Base-by-base conservation (phyloP, 2,113 vertebrate species). In the Cinclus cinclus region DNA sequence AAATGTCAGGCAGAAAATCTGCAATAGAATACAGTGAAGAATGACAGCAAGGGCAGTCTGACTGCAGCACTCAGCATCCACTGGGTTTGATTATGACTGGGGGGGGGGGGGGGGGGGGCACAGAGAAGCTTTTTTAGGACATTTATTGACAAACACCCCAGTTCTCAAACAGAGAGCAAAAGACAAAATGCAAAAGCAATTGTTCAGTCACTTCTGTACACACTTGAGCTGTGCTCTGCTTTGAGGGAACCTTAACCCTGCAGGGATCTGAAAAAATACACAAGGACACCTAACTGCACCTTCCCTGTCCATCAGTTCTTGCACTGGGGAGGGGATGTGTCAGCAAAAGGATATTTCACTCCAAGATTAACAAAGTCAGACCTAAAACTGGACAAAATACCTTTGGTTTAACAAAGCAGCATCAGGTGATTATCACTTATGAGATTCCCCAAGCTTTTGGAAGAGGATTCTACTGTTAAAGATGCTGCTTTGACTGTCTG, bases 251-350 rank as follows among this genome's bases (percentile, higher is more conserved):
- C 10, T 35, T 15, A 50, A 59, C 47, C 41, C 76, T 55, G 68
- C 25, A 39, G 3, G 19, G 19, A 37, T 3, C 30, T 58, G 44
- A 44, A 59, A 53, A 73, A 56, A 44, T 3, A 42, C 46, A 50
- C 46, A 19, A 44, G 30, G 53, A 71, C 80, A 65, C 0, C 0
- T 2, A 25, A 42, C 35, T 69, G 56, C 42, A 47, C 47, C 49
- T 83, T 12, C 56, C 56, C 52, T 65, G 65, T 1, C 33, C 39
- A 53, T 30, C 56, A 62, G 30, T 8, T 47, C 64, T 60, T 60
- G 68, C 22, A 37, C 39, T n/a, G 41, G 1, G 53, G 49, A 53
- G n/a, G 31, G 10, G 11, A 41, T 9, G 37, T 27, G 41, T 17
- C 33, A 79, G 31, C 33, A 71, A 37, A 3, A 60, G 35, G 44